A percentile compares a stretch with the other conserved stretches of the same genome.
phyloP scores from a whole-genome alignment of 2,797 vertebrate genomes.

The Thalassophryne amazonica region DNA sequence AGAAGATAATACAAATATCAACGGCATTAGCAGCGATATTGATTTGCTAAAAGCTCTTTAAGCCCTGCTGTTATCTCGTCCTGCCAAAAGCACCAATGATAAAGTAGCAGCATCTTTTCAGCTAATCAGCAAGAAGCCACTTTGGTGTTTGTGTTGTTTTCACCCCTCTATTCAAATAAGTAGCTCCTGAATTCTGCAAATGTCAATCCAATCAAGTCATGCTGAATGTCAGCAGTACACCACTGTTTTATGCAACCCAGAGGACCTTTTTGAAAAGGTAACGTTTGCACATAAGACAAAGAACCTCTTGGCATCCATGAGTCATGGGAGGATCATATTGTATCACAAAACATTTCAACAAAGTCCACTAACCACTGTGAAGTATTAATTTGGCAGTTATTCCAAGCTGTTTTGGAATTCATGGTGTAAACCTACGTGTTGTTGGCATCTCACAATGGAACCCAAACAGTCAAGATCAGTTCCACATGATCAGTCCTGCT shows the following conservation, averaged over 20 bases:
- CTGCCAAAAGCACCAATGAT: background rate
- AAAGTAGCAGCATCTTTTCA: background rate
- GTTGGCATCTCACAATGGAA: background rate
- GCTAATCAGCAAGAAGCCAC: background rate
- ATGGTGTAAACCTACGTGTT: background rate
- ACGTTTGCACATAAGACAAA: slow-evolving; percentile 20
- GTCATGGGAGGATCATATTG: background rate
- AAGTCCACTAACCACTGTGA: background rate
- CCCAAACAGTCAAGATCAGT: background rate
- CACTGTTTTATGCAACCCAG: background rate
- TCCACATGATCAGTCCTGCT: slow-evolving; percentile 1
- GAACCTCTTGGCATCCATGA: slow-evolving; percentile 21
- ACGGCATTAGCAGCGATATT: background rate
- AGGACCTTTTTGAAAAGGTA: slow-evolving; percentile 13
- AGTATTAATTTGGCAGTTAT: background rate
- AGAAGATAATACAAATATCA: background rate
- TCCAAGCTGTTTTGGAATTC: background rate
- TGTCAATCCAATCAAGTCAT: slow-evolving; percentile 34
- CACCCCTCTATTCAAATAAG: slow-evolving; percentile 18
- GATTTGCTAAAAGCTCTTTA: background rate
- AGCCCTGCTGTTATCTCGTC: background rate
- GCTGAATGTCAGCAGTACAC: slow-evolving; percentile 1
- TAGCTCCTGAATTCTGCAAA: slow-evolving; percentile 25
- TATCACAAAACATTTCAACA: background rate
- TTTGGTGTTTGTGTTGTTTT: background rate